Evolutionary conservation across 2,113 vertebrate species (phyloP).

Genomic region (Lampris megalopsis): DNA sequence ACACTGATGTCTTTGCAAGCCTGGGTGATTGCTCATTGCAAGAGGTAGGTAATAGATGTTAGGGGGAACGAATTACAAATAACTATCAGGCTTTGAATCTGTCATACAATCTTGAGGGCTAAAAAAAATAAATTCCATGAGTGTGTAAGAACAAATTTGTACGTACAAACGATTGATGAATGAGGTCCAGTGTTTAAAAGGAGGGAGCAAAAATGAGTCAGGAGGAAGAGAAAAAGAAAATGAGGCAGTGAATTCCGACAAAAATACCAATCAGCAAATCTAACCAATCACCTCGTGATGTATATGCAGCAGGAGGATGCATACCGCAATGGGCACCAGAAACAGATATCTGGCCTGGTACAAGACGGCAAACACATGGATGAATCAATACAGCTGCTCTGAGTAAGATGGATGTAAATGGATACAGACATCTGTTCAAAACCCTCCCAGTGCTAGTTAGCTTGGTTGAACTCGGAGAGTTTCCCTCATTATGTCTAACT

Average conservation of each 20-base stretch:
- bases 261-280: not conserved
- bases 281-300: conserved; percentile 44
- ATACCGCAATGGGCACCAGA: conserved; percentile 44
- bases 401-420: conserved; percentile 71
- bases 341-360: conserved; percentile 67
- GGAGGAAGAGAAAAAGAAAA: no score
- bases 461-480: conserved; percentile 40
- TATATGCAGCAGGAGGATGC: conserved; percentile 36
- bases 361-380: conserved; percentile 47
- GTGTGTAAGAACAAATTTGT: no score
- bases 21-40: no score
- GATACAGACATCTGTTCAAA: conserved; percentile 64
- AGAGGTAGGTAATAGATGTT: no score
- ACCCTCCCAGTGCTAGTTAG: conserved; percentile 56
- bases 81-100: no score
- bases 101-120: no score
- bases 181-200: no score
- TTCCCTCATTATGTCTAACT: conserved; percentile 52
- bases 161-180: no score
- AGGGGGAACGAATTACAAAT: no score
- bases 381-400: conserved; percentile 66
- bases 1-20: no score
- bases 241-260: not conserved
- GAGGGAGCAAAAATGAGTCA: no score
- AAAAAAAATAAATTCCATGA: no score